phyloP scores from a whole-genome alignment of 2,888 invertebrate species.

The Macrophya annulata region DNA sequence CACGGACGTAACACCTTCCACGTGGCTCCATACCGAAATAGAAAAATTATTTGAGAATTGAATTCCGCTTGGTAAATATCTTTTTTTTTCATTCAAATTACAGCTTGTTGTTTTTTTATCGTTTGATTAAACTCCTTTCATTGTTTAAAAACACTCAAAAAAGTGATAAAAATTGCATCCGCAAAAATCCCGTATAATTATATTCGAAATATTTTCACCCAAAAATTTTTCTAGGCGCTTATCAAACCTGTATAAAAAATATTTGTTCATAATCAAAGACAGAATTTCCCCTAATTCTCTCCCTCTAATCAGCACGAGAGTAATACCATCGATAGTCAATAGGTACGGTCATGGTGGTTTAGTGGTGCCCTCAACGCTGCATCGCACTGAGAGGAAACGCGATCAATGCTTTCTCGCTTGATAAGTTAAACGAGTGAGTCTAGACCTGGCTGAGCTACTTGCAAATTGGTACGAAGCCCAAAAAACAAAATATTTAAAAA shows the following conservation, averaged over 20 bases:
- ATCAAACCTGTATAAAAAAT: background rate
- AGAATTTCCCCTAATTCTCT: background rate
- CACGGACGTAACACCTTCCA: slow-evolving; percentile 12
- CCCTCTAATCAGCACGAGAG: background rate
- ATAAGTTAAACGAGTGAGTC: background rate
- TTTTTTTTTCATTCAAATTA: background rate
- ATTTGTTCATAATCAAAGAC: background rate
- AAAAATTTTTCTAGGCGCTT: background rate
- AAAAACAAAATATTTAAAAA: background rate
- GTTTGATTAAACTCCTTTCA: background rate
- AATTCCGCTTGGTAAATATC: background rate
- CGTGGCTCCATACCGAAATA: background rate
- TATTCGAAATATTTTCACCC: background rate
- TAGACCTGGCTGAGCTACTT: background rate
- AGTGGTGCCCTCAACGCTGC: background rate
- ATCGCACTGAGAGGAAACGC: background rate
- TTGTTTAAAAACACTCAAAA: background rate
- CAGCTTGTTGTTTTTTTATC: background rate
- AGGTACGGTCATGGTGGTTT: background rate
- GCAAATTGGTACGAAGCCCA: background rate
- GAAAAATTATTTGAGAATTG: background rate
- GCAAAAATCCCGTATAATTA: background rate
- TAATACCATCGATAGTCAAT: background rate
- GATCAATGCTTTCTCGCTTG: background rate
- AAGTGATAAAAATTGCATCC: background rate